A percentile compares a stretch with the other conserved stretches of the same genome.
Conservation (phyloP, 2,113 vertebrate genomes). For the Salvelinus namaycush region DNA sequence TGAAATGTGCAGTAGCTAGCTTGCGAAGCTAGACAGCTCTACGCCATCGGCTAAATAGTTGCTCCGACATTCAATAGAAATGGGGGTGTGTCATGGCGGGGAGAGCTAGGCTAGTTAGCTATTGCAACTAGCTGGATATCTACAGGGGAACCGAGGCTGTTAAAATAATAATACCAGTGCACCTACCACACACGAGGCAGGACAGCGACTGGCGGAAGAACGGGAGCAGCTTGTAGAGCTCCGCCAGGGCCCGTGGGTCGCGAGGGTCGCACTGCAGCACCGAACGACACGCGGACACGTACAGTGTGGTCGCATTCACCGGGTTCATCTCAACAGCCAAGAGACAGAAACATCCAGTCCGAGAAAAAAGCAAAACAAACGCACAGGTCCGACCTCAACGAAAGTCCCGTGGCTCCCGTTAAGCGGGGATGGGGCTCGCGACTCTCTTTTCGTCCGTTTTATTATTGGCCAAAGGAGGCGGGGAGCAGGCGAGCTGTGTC, state of each 20-base stretch:
- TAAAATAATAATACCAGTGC: neutral
- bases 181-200: constrained; percentile 94
- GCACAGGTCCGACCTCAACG: constrained; percentile 11
- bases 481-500: constrained; percentile 48
- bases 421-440: neutral
- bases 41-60: too few relatives aligned
- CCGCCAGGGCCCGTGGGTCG: constrained; percentile 90
- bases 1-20: too few relatives aligned
- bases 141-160: neutral
- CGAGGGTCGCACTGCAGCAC: constrained; percentile 97
- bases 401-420: neutral
- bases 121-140: neutral
- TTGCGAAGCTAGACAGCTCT: too few relatives aligned
- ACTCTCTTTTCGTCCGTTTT: constrained; percentile 12
- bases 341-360: constrained; percentile 72
- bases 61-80: too few relatives aligned
- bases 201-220: constrained; percentile 97
- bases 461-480: constrained; percentile 42
- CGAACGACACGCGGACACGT: constrained; percentile 96
- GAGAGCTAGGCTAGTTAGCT: too few relatives aligned
- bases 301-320: constrained; percentile 97
- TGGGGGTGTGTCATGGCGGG: too few relatives aligned
- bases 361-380: constrained; percentile 44
- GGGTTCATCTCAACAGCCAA: constrained; percentile 96
- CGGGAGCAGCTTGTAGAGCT: constrained; percentile 94